phyloP scores from a whole-genome alignment of 2,888 invertebrate species.

The Oscheius sp. region DNA sequence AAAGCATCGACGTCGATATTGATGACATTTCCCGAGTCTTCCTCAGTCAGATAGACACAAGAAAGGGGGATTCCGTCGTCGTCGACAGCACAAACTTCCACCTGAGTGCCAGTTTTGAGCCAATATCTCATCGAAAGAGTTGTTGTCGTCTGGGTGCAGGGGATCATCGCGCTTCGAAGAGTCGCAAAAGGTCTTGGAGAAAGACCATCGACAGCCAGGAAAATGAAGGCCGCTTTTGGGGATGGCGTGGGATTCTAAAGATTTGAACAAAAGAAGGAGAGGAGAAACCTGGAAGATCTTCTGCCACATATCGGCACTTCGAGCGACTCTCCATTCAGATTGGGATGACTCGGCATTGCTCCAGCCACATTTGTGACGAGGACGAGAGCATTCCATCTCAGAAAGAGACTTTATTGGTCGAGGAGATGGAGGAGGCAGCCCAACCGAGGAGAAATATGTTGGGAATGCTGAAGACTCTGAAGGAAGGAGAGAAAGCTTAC shows the following conservation, averaged over 20 bases:
- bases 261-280: background rate
- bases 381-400: constrained; percentile 52
- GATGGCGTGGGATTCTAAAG: constrained; percentile 26
- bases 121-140: constrained; percentile 66
- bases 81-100: constrained; percentile 66
- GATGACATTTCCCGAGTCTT: constrained; percentile 61
- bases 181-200: constrained; percentile 60
- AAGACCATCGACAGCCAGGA: constrained; percentile 65
- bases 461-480: constrained; percentile 38
- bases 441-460: constrained; percentile 39
- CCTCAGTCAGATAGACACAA: constrained; percentile 66
- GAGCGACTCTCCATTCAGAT: constrained; percentile 61
- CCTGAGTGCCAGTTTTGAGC: constrained; percentile 67
- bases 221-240: constrained; percentile 64
- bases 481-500: constrained; percentile 45
- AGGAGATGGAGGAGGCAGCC: constrained; percentile 34
- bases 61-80: constrained; percentile 60
- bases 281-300: constrained; percentile 42
- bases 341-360: constrained; percentile 35
- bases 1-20: constrained; percentile 65
- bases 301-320: constrained; percentile 54
- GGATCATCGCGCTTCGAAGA: constrained; percentile 61
- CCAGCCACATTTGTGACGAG: constrained; percentile 45
- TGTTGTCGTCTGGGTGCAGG: constrained; percentile 62
- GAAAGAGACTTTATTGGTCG: constrained; percentile 42